Percentiles rank a stretch among this genome's conserved stretches.
Conservation (phyloP, 2,888 invertebrate genomes). For the Phalera bucephala region DNA sequence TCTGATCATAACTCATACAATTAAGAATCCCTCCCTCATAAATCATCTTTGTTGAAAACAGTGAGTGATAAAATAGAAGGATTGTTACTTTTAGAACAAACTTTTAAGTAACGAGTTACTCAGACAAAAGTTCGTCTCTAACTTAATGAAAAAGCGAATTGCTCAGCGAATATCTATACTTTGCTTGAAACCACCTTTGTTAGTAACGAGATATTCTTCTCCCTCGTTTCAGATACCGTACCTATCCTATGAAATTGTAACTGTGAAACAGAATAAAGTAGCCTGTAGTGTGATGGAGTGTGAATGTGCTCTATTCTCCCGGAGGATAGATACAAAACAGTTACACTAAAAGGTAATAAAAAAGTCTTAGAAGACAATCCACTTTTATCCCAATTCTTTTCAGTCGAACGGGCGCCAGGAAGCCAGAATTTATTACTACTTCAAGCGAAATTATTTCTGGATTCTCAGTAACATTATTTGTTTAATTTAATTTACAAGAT, state of each 20-base stretch:
- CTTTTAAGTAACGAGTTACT: slow-evolving; percentile 17
- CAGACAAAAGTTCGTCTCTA: slow-evolving; percentile 12
- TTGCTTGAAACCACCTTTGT: slow-evolving; percentile 9
- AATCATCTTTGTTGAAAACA: slow-evolving; percentile 24
- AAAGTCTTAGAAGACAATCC: slow-evolving; percentile 7
- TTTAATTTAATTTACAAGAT: neutral
- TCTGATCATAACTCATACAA: slow-evolving; percentile 8
- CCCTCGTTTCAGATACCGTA: slow-evolving; percentile 67
- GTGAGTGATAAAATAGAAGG: slow-evolving; percentile 28
- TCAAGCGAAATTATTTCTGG: slow-evolving; percentile 18
- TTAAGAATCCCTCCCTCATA: slow-evolving; percentile 8
- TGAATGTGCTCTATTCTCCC: slow-evolving; percentile 39
- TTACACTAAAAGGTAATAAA: slow-evolving; percentile 58
- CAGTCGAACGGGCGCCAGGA: slow-evolving; percentile 11
- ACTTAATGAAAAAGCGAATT: slow-evolving; percentile 26
- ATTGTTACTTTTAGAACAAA: slow-evolving; percentile 14
- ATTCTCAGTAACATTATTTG: slow-evolving; percentile 8
- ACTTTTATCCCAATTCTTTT: slow-evolving; percentile 18
- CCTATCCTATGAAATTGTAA: slow-evolving; percentile 35
- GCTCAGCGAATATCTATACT: slow-evolving; percentile 31
- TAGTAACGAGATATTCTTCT: slow-evolving; percentile 48
- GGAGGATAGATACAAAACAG: slow-evolving; percentile 45
- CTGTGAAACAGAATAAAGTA: slow-evolving; percentile 28
- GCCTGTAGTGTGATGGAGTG: slow-evolving; percentile 58
- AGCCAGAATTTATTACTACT: slow-evolving; percentile 17